Evolutionary conservation across 2,888 invertebrate genomes (phyloP), one percentile per base, ranked within the genome.

Genomic region (Ectemnius continuus): DNA sequence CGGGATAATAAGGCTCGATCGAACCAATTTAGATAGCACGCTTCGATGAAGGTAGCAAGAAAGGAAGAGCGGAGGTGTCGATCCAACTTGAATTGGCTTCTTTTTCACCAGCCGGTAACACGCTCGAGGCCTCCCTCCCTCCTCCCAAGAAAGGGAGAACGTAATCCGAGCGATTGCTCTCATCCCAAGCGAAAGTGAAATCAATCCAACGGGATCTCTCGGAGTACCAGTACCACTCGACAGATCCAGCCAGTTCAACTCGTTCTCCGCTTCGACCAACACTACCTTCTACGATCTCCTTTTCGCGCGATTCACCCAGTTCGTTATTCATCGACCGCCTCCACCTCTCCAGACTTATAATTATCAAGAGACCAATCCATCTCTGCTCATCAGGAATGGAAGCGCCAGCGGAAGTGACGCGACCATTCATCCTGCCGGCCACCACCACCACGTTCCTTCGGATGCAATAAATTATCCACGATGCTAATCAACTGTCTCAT

Each of bases 101-200:
- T 45, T 52, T 36, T 2, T 26, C 36, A 0, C 18, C 11, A 13
- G 11, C 2, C 26, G 11, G 47, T 20, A n/a, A 8, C 16, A 26
- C 16, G 11, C 18, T 62, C n/a, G n/a, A n/a, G n/a, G n/a, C n/a
- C n/a, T n/a, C n/a, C n/a, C n/a, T n/a, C n/a, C n/a, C n/a, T n/a
- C n/a, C n/a, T 23, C 3, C 6, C 8, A 36, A 36, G 36, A 36
- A 36, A 36, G 36, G 36, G 36, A 36, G 36, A 36, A 36, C 1
- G 36, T 20, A 59, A 16, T 36, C 56, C 59, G 65, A 2, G 47
- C 23, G 57, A 75, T 70, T 61, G 67, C 67, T 80, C 66, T 78
- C 70, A 66, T 67, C 36, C 68, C 56, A 52, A 64, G 68, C 60
- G 80, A 80, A 70, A 80, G 75, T 75, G 77, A 80, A 67, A 70